These are phyloP conservation scores for Syngnathoides biaculeatus DNA, from an alignment of 2,113 vertebrate species.

Conservation along the genomic window DNA sequence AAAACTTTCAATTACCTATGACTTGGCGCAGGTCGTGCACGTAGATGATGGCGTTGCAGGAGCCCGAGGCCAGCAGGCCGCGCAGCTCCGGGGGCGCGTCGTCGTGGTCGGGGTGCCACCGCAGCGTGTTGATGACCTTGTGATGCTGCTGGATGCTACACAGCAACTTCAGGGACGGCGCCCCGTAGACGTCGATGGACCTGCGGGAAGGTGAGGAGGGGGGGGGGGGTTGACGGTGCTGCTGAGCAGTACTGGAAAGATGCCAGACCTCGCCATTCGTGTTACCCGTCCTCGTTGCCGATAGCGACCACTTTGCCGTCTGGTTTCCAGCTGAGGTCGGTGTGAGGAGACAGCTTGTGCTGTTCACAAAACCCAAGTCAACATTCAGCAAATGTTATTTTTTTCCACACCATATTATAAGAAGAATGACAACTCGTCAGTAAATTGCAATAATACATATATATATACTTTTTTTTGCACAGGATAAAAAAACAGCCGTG, in stretches of 20 bases:
- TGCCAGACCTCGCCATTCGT: conserved; percentile 36
- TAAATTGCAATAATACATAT: too few relatives aligned
- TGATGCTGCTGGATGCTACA: conserved; percentile 94
- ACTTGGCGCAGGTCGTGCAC: conserved; percentile 81
- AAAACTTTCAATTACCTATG: conserved; percentile 68
- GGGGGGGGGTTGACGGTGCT: too few relatives aligned
- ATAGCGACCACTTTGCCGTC: conserved; percentile 87
- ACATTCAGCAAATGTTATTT: not conserved
- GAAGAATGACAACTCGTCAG: not conserved
- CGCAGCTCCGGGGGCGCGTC: conserved; percentile 72
- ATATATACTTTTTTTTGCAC: too few relatives aligned
- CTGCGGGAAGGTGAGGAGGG: conserved; percentile 57
- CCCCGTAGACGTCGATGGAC: conserved; percentile 84
- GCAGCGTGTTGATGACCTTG: conserved; percentile 88
- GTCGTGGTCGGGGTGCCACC: conserved; percentile 88
- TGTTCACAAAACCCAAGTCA: conserved; percentile 57
- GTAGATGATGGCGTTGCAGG: conserved; percentile 85
- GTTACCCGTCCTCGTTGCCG: conserved; percentile 96
- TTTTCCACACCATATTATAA: not conserved
- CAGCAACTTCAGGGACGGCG: conserved; percentile 79
- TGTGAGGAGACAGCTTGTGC: conserved; percentile 90
- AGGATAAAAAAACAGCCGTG: too few relatives aligned
- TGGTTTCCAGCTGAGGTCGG: conserved; percentile 94
- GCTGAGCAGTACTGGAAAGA: not conserved
- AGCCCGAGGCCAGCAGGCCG: conserved; percentile 87